These are phyloP conservation scores for Rallus crepitans DNA, from an alignment of 2,797 vertebrate species.

Conservation along the genomic window DNA sequence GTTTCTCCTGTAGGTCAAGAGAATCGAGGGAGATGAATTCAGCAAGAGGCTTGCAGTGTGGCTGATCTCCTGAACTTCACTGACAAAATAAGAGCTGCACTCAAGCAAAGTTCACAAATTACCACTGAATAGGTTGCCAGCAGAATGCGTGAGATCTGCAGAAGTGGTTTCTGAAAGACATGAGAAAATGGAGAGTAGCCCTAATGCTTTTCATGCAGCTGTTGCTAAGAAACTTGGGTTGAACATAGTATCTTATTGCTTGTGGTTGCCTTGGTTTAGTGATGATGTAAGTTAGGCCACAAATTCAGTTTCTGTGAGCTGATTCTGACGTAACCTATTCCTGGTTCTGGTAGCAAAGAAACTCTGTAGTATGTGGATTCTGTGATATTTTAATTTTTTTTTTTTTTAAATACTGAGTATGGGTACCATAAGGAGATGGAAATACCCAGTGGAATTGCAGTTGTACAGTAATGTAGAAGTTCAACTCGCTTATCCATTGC, in stretches of 20 bases:
- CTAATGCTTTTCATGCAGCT: background rate
- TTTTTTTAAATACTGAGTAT: background rate
- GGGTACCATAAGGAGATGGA: background rate
- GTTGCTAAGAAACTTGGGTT: background rate
- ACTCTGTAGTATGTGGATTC: background rate
- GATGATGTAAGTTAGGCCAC: background rate
- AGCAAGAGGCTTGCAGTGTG: background rate
- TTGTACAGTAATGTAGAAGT: background rate
- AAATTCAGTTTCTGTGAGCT: background rate
- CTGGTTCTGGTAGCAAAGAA: background rate
- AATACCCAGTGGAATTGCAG: background rate
- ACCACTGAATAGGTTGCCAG: background rate
- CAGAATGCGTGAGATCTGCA: background rate
- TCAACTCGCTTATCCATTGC: background rate
- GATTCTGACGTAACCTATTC: background rate
- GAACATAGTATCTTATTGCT: background rate
- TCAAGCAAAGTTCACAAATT: background rate
- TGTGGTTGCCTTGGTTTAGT: background rate
- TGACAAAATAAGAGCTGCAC: fast-evolving
- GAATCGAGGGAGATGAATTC: background rate
- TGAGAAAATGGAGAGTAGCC: background rate
- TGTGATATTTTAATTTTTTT: background rate
- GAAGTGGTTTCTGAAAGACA: background rate
- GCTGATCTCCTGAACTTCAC: background rate
- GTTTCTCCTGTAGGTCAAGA: background rate